Base-by-base conservation (phyloP, 2,113 vertebrate genomes). In the Vulpes ferrilata region DNA sequence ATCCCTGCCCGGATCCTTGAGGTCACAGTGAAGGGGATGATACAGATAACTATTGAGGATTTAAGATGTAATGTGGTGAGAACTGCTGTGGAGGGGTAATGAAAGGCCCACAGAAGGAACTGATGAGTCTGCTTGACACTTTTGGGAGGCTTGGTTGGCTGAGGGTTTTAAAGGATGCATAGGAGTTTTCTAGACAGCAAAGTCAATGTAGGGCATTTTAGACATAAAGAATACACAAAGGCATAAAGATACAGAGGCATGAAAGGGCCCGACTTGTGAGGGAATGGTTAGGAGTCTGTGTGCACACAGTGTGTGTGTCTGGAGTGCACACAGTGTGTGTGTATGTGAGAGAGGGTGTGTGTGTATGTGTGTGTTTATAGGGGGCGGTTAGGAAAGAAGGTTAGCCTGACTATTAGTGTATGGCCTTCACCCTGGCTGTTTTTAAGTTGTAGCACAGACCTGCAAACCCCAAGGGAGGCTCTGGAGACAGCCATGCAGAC, bases 171-270 rank as follows among this genome's bases (percentile, higher is more conserved):
- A 79, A 64, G 93, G 87, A 55, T 90, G 73, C 79, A 15, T 67
- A 96, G 83, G 96, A 57, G 94, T 76, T 89, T 81, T 89, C 83
- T 81, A 74, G 95, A 55, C 20, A 79, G 38, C 86, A 55, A 51
- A 4, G 60, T 83, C 74, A 30, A 62, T 13, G 0, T 48, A 12
- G 89, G 51, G 71, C 35, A 17, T 55, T 64, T 79, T 55, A 95
- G 67, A n/a, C 65, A 0, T 32, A 25, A 93, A 86, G 79, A 83
- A 30, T 2, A n/a, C 48, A 13, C 53, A 6, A 17, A 73, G 57
- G 12, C 51, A 20, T 69, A n/a, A 69, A 69, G 32, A n/a, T 69
- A 82, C 51, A 51, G 71, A 84, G 80, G 32, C 1, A 0, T 1
- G 57, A 16, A 78, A 69, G 59, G 65, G 13, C 25, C 16, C 1